Conservation (phyloP, 2,888 invertebrate species). For the Tenthredo livida region DNA sequence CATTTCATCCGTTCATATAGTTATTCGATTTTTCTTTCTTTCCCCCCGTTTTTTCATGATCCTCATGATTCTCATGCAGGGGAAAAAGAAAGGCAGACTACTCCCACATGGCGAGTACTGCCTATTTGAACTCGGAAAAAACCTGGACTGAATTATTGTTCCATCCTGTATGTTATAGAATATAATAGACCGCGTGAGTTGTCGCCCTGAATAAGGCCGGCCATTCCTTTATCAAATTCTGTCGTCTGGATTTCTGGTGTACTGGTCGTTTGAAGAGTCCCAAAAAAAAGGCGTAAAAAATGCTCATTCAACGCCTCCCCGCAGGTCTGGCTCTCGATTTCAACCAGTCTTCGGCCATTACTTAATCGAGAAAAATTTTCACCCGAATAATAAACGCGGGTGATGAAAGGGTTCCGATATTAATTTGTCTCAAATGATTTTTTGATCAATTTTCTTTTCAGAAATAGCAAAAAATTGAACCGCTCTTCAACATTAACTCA, state of each 20-base stretch:
- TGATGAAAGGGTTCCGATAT: too few species aligned
- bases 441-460: too few species aligned
- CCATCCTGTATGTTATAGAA: neutral
- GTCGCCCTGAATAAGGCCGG: neutral
- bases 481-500: too few species aligned
- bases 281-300: neutral
- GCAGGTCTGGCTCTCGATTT: neutral
- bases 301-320: neutral
- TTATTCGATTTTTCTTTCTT: neutral
- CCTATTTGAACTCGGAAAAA: neutral
- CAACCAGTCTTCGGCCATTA: neutral
- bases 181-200: neutral
- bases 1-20: neutral
- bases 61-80: neutral
- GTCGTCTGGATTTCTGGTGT: neutral
- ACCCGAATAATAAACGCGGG: too few species aligned
- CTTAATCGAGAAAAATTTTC: neutral
- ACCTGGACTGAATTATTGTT: conserved; percentile 18
- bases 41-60: too few species aligned
- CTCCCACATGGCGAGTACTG: neutral
- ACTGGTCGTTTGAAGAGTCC: neutral
- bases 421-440: too few species aligned
- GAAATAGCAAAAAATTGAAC: too few species aligned
- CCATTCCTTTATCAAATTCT: conserved; percentile 11
- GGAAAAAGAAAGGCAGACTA: neutral